phyloP scores from a whole-genome alignment of 2,113 vertebrate species.

The Dasypus novemcinctus region DNA sequence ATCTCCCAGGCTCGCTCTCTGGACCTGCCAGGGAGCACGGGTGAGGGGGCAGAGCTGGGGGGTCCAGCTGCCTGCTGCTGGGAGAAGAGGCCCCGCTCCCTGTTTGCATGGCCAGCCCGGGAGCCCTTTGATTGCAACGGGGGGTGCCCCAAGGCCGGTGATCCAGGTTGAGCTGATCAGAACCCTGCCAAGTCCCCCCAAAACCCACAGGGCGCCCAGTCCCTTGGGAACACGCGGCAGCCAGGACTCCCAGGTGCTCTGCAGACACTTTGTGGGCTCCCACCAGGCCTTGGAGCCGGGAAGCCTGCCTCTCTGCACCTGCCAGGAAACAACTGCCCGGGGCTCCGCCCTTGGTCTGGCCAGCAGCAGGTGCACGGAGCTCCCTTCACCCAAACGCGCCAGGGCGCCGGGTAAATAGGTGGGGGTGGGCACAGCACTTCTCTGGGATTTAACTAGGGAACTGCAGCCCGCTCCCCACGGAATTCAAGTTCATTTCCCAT shows the following conservation, averaged over 20 bases:
- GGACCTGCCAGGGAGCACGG: neutral
- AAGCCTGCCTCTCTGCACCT: neutral
- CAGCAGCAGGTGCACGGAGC: neutral
- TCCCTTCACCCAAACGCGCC: no score
- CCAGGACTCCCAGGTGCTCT: neutral
- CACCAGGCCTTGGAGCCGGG: neutral
- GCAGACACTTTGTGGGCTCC: neutral
- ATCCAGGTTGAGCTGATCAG: neutral
- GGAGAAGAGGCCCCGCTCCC: neutral
- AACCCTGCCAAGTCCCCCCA: neutral
- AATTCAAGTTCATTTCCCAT: neutral
- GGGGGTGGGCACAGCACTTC: neutral
- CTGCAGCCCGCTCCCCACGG: neutral
- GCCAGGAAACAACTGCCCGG: neutral
- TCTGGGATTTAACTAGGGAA: neutral
- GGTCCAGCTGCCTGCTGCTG: no score
- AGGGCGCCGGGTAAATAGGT: no score
- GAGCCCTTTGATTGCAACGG: accelerated
- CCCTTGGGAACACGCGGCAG: neutral
- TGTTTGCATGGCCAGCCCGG: neutral
- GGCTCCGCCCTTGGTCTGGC: neutral
- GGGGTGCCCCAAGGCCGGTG: neutral
- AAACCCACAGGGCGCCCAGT: neutral
- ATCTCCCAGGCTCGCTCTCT: neutral
- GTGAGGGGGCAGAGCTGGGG: accelerated